phyloP scores from a whole-genome alignment of 2,888 invertebrate species.

The Phlogophora meticulosa region DNA sequence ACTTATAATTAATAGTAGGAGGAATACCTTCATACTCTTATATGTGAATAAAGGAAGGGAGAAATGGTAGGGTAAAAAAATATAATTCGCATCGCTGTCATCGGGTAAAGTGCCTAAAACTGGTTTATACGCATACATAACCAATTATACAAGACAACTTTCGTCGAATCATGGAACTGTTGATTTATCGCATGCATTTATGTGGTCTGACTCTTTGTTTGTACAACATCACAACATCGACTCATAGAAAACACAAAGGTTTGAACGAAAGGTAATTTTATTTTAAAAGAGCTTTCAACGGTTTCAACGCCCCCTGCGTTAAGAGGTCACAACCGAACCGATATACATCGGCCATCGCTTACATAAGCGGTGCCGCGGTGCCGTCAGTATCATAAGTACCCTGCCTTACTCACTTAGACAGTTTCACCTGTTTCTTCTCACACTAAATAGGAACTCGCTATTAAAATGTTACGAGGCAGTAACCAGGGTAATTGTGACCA shows the following conservation, averaged over 20 bases:
- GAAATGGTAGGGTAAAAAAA: no score
- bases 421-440: slow-evolving; percentile 77
- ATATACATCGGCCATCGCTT: slow-evolving; percentile 38
- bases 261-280: neutral
- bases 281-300: slow-evolving; percentile 16
- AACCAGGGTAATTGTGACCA: slow-evolving; percentile 88
- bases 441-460: slow-evolving; percentile 83
- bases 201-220: neutral
- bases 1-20: no score
- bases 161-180: neutral
- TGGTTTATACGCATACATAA: no score
- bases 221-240: neutral
- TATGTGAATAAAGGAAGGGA: no score
- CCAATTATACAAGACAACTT: no score
- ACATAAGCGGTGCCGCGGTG: slow-evolving; percentile 13
- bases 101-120: neutral
- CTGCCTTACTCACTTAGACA: slow-evolving; percentile 41
- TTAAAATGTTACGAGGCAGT: slow-evolving; percentile 88
- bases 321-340: slow-evolving; percentile 33
- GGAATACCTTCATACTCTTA: neutral
- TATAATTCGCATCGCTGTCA: no score
- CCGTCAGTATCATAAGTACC: slow-evolving; percentile 29
- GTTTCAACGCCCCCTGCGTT: slow-evolving; percentile 13
- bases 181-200: no score
- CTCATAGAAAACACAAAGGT: neutral